A percentile compares a stretch with the other conserved stretches of the same genome.
Conservation (phyloP, 2,888 invertebrate genomes). For the Euplexia lucipara region DNA sequence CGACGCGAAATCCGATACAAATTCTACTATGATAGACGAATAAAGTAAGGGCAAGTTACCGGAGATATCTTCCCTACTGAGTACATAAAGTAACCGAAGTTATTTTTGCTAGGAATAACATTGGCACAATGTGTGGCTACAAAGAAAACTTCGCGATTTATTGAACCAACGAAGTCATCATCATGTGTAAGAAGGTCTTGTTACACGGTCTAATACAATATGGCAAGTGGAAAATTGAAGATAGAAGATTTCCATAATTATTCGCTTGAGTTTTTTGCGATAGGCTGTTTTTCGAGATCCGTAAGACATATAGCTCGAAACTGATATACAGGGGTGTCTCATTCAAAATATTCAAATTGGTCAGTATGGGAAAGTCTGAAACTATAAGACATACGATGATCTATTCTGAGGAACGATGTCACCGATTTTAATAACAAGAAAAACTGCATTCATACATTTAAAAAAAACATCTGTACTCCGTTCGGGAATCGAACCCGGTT, state of each 20-base stretch:
- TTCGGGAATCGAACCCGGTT: too few relatives aligned
- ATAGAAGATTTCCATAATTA: slow-evolving; percentile 15
- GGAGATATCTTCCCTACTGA: slow-evolving; percentile 21
- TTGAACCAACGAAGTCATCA: slow-evolving; percentile 16
- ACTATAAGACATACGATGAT: too few relatives aligned
- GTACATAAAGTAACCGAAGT: slow-evolving; percentile 45
- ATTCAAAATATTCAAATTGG: too few relatives aligned
- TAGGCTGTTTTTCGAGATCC: slow-evolving; percentile 1
- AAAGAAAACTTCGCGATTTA: slow-evolving; percentile 34
- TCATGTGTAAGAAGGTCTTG: background rate
- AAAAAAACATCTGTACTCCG: too few relatives aligned
- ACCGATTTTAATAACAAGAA: too few relatives aligned
- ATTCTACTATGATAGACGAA: slow-evolving; percentile 20
- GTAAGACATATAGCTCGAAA: too few relatives aligned
- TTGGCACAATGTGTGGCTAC: slow-evolving; percentile 19
- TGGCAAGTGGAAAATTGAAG: slow-evolving; percentile 21
- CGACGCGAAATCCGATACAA: slow-evolving; percentile 33
- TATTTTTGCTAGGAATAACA: slow-evolving; percentile 40
- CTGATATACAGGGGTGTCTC: too few relatives aligned
- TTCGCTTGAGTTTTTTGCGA: slow-evolving; percentile 1
- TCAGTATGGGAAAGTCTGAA: too few relatives aligned
- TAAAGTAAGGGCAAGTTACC: slow-evolving; percentile 29
- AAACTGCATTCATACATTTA: too few relatives aligned
- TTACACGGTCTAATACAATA: background rate
- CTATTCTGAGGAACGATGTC: too few relatives aligned